A percentile compares a stretch with the other conserved stretches of the same genome.
These are phyloP conservation scores for Rugalucina vietnamica DNA, from an alignment of 2,888 invertebrate species.

Conservation along the genomic window DNA sequence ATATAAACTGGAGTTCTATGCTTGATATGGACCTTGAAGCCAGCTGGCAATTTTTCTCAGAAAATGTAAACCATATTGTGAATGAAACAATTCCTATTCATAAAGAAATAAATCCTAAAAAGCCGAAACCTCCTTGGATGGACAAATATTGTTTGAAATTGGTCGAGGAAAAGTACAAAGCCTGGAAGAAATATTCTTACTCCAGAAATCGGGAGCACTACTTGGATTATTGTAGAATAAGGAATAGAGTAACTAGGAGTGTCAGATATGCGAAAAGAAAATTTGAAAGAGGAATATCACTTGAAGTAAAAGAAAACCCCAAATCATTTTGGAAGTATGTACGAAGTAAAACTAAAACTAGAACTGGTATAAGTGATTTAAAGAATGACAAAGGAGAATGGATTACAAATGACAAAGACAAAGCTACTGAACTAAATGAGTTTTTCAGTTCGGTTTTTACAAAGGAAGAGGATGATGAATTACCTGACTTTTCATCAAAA, in stretches of 20 bases:
- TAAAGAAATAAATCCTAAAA: neutral
- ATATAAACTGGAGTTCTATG: neutral
- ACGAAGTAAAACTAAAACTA: conserved; percentile 2
- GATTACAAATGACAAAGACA: neutral
- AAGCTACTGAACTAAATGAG: neutral
- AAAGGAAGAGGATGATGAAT: neutral
- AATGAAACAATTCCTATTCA: neutral
- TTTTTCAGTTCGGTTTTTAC: conserved; percentile 1
- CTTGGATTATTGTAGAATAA: conserved; percentile 24
- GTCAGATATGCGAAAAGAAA: conserved; percentile 10
- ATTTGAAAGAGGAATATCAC: conserved; percentile 5
- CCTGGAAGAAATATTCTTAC: conserved; percentile 25
- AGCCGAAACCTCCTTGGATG: neutral
- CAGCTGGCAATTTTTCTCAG: neutral
- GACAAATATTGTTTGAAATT: conserved; percentile 15
- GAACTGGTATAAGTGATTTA: neutral
- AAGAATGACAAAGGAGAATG: neutral
- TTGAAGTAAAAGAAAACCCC: neutral
- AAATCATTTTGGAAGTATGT: conserved; percentile 32
- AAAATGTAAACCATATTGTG: neutral
- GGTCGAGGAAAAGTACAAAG: conserved; percentile 25
- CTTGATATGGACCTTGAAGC: neutral
- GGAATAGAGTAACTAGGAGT: conserved; percentile 14
- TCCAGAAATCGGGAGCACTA: conserved; percentile 13
- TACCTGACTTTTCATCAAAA: neutral